Base-by-base conservation (phyloP, 2,797 vertebrate genomes). In the Gymnodraco acuticeps region DNA sequence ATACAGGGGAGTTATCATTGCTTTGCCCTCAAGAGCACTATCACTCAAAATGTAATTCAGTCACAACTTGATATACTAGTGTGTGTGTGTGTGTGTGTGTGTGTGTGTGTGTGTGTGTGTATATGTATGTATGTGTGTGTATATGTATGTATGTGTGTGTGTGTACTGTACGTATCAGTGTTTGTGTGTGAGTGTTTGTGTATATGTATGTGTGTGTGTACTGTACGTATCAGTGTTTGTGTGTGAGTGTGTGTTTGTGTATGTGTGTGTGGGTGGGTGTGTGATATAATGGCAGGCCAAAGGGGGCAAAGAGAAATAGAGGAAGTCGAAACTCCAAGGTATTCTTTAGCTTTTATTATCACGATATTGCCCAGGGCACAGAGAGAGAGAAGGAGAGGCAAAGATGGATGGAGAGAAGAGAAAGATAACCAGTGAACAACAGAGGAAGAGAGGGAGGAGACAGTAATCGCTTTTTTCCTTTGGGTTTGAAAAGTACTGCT, bases 11-110 rank as follows among this genome's bases (percentile, higher is more conserved):
- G 85, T 91, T 92, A 92, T 93, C 92, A 87, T 88, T 86, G 84
- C 87, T 89, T 82, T 92, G 89, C 91, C 93, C 93, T 92, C 88
- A 91, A 92, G 93, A 90, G 89, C 88, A 90, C 91, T 87, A 92
- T 93, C 89, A 91, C 80, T 94, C 93, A 93, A 94, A 93, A 90
- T 88, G 88, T 93, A 93, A 93, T 94, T 90, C 89, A 86, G 86
- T 93, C 91, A 91, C 75, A 86, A 84, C 81, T 89, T 91, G 91
- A 94, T 94, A 90, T 92, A 93, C 76, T 81, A 70, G 78, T 76
- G 76, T 82, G 82, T 78, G 74, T 78, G 63, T 27, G 23, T 27
- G 23, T 23, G 23, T 23, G 23, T 23, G 23, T 23, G 23, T 23
- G 23, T 23, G 23, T 23, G 23, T 23, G 23, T 23, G 23, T 23